Evolutionary conservation across 2,797 vertebrate species (phyloP).

Genomic region (Aselliscus stoliczkanus): DNA sequence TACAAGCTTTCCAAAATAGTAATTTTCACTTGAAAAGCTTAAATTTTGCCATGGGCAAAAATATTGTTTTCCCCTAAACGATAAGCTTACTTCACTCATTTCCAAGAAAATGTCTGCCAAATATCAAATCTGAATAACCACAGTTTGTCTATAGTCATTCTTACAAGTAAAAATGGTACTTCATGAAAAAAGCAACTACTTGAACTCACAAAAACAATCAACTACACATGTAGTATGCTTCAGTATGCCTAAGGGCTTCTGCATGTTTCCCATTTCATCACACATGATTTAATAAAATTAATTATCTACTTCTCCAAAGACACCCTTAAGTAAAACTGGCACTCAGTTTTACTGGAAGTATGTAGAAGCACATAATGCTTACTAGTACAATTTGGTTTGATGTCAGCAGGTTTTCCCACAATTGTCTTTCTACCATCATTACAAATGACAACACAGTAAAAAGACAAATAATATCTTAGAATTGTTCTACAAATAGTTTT

Average conservation of each 20-base stretch:
- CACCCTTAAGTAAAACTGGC: background rate
- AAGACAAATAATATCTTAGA: background rate
- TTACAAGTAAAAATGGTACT: background rate
- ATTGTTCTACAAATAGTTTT: background rate
- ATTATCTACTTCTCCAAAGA: background rate
- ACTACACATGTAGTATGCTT: background rate
- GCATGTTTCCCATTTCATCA: background rate
- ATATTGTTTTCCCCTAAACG: background rate
- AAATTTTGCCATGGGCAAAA: background rate
- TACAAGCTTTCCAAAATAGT: background rate
- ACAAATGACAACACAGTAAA: background rate
- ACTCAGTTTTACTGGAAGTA: background rate
- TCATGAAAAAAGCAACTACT: background rate
- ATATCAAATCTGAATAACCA: background rate
- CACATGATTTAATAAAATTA: background rate
- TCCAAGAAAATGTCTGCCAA: background rate
- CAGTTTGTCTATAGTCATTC: background rate
- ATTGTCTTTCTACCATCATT: background rate
- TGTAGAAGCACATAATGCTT: background rate
- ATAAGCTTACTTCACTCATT: background rate
- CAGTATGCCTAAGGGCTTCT: background rate
- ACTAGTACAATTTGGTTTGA: background rate
- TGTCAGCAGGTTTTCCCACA: background rate
- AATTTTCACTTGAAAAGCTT: slow-evolving; percentile 10
- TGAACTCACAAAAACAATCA: background rate